Percentiles rank a stretch among this genome's conserved stretches.
These are phyloP conservation scores for Spodoptera litura DNA, from an alignment of 1,140 invertebrate genomes.

Conservation along the genomic window DNA sequence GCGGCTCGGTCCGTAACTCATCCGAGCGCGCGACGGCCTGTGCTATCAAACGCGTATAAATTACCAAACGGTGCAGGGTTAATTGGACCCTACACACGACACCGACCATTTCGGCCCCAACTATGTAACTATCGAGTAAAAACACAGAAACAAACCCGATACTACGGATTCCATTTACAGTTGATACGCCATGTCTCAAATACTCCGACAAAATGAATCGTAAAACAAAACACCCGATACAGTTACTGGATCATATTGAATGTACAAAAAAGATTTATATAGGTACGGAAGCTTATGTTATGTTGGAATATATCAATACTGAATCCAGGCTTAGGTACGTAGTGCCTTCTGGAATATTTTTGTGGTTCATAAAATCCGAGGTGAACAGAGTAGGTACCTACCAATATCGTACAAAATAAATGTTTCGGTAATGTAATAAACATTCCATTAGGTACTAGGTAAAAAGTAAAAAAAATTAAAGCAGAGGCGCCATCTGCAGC, in stretches of 20 bases:
- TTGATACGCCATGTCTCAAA: conserved; percentile 8
- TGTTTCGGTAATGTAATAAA: background rate
- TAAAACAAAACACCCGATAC: conserved; percentile 23
- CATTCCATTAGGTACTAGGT: background rate
- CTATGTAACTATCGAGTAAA: background rate
- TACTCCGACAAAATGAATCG: conserved; percentile 27
- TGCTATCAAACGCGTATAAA: conserved; percentile 52
- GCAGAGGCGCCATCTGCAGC: conserved; percentile 17
- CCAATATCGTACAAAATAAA: background rate
- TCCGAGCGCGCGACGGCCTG: conserved; percentile 41
- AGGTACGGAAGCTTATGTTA: background rate
- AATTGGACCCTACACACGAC: conserved; percentile 38
- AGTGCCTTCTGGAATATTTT: conserved; percentile 19
- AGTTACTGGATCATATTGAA: conserved; percentile 37
- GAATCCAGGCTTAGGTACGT: conserved; percentile 10
- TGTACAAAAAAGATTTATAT: conserved; percentile 37
- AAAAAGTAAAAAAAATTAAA: background rate
- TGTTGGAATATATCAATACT: conserved; percentile 35
- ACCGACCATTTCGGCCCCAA: background rate
- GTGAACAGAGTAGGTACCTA: background rate
- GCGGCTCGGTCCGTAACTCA: conserved; percentile 54
- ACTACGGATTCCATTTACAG: background rate
- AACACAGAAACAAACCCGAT: background rate
- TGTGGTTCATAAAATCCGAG: conserved; percentile 2
- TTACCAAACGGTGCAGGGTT: conserved; percentile 44